Conservation (phyloP, 2,113 vertebrate genomes). For the Argyrosomus japonicus region DNA sequence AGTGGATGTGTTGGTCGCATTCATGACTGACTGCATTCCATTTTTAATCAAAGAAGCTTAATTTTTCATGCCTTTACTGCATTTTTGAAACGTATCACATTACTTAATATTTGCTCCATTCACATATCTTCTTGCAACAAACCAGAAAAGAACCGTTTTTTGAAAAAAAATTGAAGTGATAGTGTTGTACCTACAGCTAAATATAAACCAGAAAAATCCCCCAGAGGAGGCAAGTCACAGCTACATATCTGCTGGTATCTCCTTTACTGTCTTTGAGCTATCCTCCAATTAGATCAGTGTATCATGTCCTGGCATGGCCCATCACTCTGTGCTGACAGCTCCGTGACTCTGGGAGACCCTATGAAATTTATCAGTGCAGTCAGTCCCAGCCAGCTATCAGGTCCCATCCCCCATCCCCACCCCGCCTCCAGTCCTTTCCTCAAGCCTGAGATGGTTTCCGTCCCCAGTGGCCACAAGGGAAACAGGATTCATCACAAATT, state of each 20-base stretch:
- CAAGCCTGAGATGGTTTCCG: slow-evolving; percentile 32
- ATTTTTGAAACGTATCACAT: slow-evolving; percentile 3
- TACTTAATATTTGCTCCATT: not conserved
- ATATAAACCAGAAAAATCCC: slow-evolving; percentile 56
- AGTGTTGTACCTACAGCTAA: slow-evolving; percentile 49
- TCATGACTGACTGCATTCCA: slow-evolving; percentile 19
- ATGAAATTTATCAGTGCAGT: slow-evolving; percentile 69
- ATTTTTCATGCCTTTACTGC: not conserved
- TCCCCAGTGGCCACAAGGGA: slow-evolving; percentile 55
- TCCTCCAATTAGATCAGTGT: slow-evolving; percentile 73
- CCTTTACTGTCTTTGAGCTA: slow-evolving; percentile 65
- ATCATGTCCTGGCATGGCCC: slow-evolving; percentile 70
- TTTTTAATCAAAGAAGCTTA: slow-evolving; percentile 4
- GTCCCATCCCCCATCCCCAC: not conserved
- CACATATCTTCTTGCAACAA: not conserved
- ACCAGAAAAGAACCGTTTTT: not conserved
- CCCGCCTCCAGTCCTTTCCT: slow-evolving; percentile 16
- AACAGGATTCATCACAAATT: slow-evolving; percentile 49
- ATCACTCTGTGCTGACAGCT: slow-evolving; percentile 77
- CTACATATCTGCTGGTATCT: slow-evolving; percentile 67
- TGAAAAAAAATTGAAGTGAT: not conserved
- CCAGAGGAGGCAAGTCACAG: slow-evolving; percentile 23
- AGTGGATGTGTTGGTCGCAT: not conserved
- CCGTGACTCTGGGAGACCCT: slow-evolving; percentile 66
- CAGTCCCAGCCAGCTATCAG: slow-evolving; percentile 50